Evolutionary conservation across 1,140 invertebrate species (phyloP).

Genomic region (Danaus melanippus): DNA sequence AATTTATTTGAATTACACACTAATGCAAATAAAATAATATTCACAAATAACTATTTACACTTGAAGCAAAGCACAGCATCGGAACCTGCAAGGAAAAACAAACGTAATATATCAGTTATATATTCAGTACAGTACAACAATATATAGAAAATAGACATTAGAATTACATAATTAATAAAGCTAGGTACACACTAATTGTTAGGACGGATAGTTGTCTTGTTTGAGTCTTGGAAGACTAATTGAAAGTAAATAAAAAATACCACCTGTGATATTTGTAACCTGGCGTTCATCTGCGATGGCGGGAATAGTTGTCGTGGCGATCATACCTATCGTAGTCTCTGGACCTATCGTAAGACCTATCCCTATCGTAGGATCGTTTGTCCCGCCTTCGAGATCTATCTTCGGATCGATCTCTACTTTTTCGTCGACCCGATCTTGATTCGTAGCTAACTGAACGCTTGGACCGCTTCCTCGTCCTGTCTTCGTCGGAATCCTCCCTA

Average conservation of each 20-base stretch:
- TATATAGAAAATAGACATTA: too few species aligned
- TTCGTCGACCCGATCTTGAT: slow-evolving; percentile 37
- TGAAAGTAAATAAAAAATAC: slow-evolving; percentile 45
- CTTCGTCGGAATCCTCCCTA: slow-evolving; percentile 50
- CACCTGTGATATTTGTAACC: slow-evolving; percentile 55
- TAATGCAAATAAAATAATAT: slow-evolving; percentile 45
- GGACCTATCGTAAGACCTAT: slow-evolving; percentile 46
- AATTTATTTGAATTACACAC: slow-evolving; percentile 49
- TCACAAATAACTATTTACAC: slow-evolving; percentile 53
- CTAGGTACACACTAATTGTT: slow-evolving; percentile 4
- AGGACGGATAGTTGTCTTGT: too few species aligned
- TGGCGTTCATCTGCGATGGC: slow-evolving; percentile 54
- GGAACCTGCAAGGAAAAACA: slow-evolving; percentile 50
- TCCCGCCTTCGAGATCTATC: slow-evolving; percentile 41
- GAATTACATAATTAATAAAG: too few species aligned
- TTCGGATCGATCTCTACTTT: slow-evolving; percentile 36
- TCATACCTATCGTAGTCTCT: slow-evolving; percentile 31
- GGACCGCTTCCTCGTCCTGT: slow-evolving; percentile 41
- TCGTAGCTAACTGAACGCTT: slow-evolving; percentile 50
- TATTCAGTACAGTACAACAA: too few species aligned
- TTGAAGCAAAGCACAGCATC: slow-evolving; percentile 30
- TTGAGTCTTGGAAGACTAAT: slow-evolving; percentile 4
- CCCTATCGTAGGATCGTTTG: slow-evolving; percentile 47
- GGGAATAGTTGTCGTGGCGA: slow-evolving; percentile 46
- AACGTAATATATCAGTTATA: slow-evolving; percentile 19